Evolutionary conservation across 2,113 vertebrate species (phyloP).

Genomic region (Phalacrocorax pelagicus): DNA sequence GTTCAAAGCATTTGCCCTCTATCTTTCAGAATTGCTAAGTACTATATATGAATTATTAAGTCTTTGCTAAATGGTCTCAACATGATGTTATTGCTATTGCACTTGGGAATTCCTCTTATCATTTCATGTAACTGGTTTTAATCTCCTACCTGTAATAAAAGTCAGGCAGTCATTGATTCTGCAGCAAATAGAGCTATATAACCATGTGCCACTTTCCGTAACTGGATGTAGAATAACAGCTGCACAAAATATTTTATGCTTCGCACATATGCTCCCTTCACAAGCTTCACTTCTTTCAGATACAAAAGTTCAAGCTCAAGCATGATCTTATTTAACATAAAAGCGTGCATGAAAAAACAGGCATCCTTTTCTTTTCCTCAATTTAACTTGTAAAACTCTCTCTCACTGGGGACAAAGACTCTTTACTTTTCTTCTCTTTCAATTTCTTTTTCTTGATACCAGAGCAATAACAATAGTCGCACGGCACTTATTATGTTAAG

Average conservation of each 20-base stretch:
- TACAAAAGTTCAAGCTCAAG: background rate
- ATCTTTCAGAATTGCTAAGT: background rate
- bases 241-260: background rate
- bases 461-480: fast-evolving
- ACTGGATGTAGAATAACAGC: background rate
- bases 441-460: background rate
- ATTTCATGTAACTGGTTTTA: background rate
- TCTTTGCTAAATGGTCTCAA: background rate
- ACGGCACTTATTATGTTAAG: background rate
- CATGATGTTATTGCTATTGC: background rate
- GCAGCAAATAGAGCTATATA: background rate
- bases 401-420: background rate
- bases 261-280: background rate
- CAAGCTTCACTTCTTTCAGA: background rate
- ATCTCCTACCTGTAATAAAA: constrained; percentile 22
- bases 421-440: background rate
- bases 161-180: background rate
- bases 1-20: background rate
- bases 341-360: background rate
- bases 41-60: background rate
- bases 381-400: background rate
- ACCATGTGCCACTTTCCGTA: background rate
- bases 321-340: background rate
- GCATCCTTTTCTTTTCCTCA: background rate
- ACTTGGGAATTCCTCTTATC: background rate